Percentiles rank a stretch among this genome's conserved stretches.
Conservation (phyloP, 2,888 invertebrate species). For the Seira ritae region DNA sequence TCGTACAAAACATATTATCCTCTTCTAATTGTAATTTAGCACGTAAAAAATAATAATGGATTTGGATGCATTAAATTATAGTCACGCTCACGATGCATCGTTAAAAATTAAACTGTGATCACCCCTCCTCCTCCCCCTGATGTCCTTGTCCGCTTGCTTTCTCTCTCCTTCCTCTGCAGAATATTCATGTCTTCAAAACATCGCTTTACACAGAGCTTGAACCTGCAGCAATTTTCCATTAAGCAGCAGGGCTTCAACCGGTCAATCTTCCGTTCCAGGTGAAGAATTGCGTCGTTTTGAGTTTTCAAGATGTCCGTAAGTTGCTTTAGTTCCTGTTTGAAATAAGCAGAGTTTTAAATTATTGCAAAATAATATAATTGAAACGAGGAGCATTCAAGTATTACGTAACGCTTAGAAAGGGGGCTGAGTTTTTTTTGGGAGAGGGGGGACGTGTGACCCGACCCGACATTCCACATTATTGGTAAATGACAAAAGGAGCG, state of each 20-base stretch:
- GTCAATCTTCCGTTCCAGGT: conserved; percentile 2
- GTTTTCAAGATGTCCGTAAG: neutral
- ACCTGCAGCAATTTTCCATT: conserved; percentile 4
- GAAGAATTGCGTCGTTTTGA: neutral
- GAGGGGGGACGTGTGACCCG: neutral
- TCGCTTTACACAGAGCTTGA: neutral
- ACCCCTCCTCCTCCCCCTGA: neutral
- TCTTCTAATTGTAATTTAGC: too few relatives aligned
- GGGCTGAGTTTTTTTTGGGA: neutral
- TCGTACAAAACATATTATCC: too few relatives aligned
- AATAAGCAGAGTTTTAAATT: neutral
- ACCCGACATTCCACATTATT: too few relatives aligned
- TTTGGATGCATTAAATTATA: too few relatives aligned
- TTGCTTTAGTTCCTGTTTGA: neutral
- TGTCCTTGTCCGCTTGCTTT: too few relatives aligned
- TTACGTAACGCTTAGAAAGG: neutral
- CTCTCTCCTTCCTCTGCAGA: too few relatives aligned
- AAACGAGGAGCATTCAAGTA: neutral
- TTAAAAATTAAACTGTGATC: too few relatives aligned
- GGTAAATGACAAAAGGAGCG: too few relatives aligned
- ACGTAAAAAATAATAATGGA: too few relatives aligned
- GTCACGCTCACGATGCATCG: too few relatives aligned
- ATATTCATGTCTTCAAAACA: too few relatives aligned
- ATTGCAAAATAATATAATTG: neutral
- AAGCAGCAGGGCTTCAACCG: conserved; percentile 14